Evolutionary conservation across 2,888 invertebrate species (phyloP).

Genomic region (Napeogenes inachia): DNA sequence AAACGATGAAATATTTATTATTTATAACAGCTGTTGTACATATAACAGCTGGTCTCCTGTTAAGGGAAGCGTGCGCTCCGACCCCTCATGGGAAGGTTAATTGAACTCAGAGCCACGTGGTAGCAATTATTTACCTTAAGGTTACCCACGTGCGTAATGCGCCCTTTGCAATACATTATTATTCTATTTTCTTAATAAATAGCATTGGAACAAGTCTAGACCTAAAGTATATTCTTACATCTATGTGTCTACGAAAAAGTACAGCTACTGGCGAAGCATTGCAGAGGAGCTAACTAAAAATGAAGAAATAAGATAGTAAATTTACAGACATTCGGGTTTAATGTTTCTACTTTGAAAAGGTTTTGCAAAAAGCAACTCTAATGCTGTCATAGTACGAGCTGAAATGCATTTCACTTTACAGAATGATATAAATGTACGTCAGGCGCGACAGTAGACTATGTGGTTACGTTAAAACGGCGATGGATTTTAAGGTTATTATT

Average conservation of each 20-base stretch:
- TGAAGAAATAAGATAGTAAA: constrained; percentile 72
- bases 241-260: constrained; percentile 35
- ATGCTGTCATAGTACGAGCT: constrained; percentile 39
- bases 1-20: constrained; percentile 28
- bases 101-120: constrained; percentile 68
- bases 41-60: constrained; percentile 38
- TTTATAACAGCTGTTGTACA: constrained; percentile 47
- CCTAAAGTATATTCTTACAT: constrained; percentile 31
- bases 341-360: constrained; percentile 48
- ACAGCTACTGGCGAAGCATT: constrained; percentile 62
- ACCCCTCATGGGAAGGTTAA: constrained; percentile 58
- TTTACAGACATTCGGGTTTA: constrained; percentile 71
- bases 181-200: too few relatives aligned
- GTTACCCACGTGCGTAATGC: constrained; percentile 58
- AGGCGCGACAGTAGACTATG: constrained; percentile 38
- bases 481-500: constrained; percentile 33
- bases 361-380: constrained; percentile 49
- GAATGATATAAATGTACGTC: constrained; percentile 50
- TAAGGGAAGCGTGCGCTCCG: constrained; percentile 53
- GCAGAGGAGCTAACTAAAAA: constrained; percentile 71
- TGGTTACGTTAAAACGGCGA: constrained; percentile 35
- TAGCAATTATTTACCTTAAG: constrained; percentile 72
- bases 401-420: constrained; percentile 37
- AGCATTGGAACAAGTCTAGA: constrained; percentile 16
- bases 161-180: constrained; percentile 23